A percentile compares a stretch with the other conserved stretches of the same genome.
Conservation (phyloP, 2,113 vertebrate species). For the Scalopus aquaticus region DNA sequence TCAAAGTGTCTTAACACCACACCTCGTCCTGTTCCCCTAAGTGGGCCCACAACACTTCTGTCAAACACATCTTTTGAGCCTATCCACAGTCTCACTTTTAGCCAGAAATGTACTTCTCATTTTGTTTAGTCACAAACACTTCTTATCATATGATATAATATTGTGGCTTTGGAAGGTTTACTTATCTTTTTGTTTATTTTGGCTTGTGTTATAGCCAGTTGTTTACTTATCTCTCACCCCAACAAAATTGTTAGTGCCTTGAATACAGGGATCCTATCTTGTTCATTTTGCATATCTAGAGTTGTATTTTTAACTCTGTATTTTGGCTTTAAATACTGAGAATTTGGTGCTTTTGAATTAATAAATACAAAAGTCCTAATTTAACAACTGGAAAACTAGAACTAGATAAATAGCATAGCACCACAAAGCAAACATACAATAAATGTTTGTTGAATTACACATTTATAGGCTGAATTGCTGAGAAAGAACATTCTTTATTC, state of each 20-base stretch:
- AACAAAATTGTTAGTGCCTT: not conserved
- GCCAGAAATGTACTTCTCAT: not conserved
- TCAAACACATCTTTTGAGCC: not conserved
- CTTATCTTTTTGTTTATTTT: conserved; percentile 13
- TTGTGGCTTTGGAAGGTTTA: not conserved
- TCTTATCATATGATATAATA: not conserved
- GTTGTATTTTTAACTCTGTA: not conserved
- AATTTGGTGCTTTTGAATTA: conserved; percentile 26
- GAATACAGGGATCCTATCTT: not conserved
- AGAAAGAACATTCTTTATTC: not conserved
- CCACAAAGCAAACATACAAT: conserved; percentile 3
- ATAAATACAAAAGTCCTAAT: conserved; percentile 41
- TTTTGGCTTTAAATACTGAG: not conserved
- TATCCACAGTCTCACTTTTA: not conserved
- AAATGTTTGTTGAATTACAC: not conserved
- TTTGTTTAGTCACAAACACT: not conserved
- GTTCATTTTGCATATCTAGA: not conserved
- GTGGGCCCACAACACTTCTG: not conserved
- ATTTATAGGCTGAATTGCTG: conserved; percentile 24
- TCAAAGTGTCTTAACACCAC: not conserved
- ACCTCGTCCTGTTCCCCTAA: not conserved
- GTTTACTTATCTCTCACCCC: not conserved
- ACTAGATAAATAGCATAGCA: conserved; percentile 4
- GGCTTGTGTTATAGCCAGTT: not conserved
- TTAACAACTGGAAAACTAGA: conserved; percentile 43